A percentile compares a stretch with the other conserved stretches of the same genome.
These are phyloP conservation scores for Artibeus lituratus DNA, from an alignment of 2,797 vertebrate genomes.

Conservation along the genomic window DNA sequence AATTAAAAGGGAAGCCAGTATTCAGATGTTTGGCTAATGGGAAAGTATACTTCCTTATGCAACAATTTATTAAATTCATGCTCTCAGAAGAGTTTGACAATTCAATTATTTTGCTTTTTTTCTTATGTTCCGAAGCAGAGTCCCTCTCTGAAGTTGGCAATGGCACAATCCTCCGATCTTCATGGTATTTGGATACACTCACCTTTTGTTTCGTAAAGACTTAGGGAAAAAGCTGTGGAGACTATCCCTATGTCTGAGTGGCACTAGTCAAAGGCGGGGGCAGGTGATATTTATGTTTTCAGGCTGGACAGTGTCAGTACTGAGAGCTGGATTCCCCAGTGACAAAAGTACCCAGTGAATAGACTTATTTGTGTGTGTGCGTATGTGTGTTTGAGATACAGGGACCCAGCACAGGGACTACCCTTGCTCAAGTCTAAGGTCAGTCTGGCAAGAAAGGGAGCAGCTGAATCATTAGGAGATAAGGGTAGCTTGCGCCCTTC, in stretches of 20 bases:
- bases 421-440: neutral
- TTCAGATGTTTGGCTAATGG: neutral
- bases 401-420: neutral
- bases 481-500: neutral
- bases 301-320: neutral
- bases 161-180: neutral
- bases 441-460: neutral
- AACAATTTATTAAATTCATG: neutral
- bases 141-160: neutral
- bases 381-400: neutral
- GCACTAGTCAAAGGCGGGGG: neutral
- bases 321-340: neutral
- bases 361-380: neutral
- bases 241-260: neutral
- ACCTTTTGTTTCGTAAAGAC: conserved; percentile 1
- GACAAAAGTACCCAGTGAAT: neutral
- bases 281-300: neutral
- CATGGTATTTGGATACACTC: neutral
- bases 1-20: conserved; percentile 1
- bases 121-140: neutral
- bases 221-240: neutral
- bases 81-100: neutral
- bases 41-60: neutral
- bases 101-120: conserved; percentile 6
- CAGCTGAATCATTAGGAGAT: neutral